A percentile compares a stretch with the other conserved stretches of the same genome.
Conservation (phyloP, 1,140 invertebrate species). For the Cotesia glomerata region DNA sequence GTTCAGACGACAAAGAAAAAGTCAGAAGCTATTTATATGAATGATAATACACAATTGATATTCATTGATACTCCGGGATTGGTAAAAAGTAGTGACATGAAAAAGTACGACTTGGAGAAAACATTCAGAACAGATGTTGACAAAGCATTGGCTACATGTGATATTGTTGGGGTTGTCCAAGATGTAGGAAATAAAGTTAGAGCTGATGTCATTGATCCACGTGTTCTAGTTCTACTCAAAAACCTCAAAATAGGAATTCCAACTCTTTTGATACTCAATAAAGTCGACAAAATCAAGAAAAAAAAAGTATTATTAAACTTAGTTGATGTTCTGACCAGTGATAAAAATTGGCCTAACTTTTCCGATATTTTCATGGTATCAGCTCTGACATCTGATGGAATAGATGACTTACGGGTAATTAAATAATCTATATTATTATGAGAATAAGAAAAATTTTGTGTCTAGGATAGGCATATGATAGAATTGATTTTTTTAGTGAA, state of each 20-base stretch:
- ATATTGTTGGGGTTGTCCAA: slow-evolving; percentile 85
- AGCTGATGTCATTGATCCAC: slow-evolving; percentile 70
- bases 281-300: slow-evolving; percentile 82
- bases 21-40: slow-evolving; percentile 74
- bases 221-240: slow-evolving; percentile 74
- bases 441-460: no score
- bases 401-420: slow-evolving; percentile 75
- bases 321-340: slow-evolving; percentile 72
- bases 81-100: slow-evolving; percentile 70
- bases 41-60: slow-evolving; percentile 82
- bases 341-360: slow-evolving; percentile 77
- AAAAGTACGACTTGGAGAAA: slow-evolving; percentile 72
- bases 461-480: no score
- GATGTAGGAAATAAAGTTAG: slow-evolving; percentile 78
- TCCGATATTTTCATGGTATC: slow-evolving; percentile 89
- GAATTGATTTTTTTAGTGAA: no score
- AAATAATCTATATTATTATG: not conserved
- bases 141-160: slow-evolving; percentile 72
- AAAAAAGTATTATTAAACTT: slow-evolving; percentile 78
- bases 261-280: slow-evolving; percentile 86
- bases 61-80: slow-evolving; percentile 89
- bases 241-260: slow-evolving; percentile 71
- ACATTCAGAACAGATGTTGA: slow-evolving; percentile 72
- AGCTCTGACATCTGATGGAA: slow-evolving; percentile 78
- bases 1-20: slow-evolving; percentile 86